Evolutionary conservation across 1,140 invertebrate species (phyloP), one percentile per base, ranked within the genome.

Genomic region (Cotesia glomerata): DNA sequence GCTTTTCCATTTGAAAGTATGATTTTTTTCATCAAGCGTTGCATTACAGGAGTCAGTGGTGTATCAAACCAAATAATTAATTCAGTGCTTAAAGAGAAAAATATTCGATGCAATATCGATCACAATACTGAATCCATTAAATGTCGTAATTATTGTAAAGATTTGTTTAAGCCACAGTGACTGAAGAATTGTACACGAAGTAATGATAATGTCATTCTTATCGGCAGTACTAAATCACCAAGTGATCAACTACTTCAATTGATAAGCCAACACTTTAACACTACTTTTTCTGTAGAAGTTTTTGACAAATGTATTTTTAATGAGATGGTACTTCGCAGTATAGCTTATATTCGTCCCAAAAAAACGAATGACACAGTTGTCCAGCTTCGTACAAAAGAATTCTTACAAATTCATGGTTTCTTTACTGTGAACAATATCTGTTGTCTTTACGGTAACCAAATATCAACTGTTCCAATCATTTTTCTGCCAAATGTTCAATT

Each of bases 121-220:
- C 18, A 51, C 3, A 59, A 16, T 45, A 14, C 61, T 16, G 58
- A 71, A n/a, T 49, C 61, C 3, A n/a, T 36, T n/a, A 9, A 8
- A 11, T 71, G 69, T 63, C 61, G 34, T 14, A 34, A 34, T 45
- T 71, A 71, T 63, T 71, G 69, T 63, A 63, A 62, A 52, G 54
- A 45, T n/a, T 35, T 71, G 16, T 64, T 64, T 45, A 64, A 39
- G 11, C 62, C 62, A 64, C 18, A 64, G n/a, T 11, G 5, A 5
- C 16, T 64, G 11, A 36, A 8, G n/a, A 64, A 64, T 5, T 64
- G 14, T 39, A n/a, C 36, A 70, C 74, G 7, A 67, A 26, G 34
- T 5, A 8, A 62, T 32, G 45, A 70, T 51, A 13, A 11, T 5
- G 36, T n/a, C 5, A 49, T 18, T 9, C 11, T 45, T 2, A 34